phyloP scores from a whole-genome alignment of 1,140 invertebrate species.

The Tetramorium simillimum region DNA sequence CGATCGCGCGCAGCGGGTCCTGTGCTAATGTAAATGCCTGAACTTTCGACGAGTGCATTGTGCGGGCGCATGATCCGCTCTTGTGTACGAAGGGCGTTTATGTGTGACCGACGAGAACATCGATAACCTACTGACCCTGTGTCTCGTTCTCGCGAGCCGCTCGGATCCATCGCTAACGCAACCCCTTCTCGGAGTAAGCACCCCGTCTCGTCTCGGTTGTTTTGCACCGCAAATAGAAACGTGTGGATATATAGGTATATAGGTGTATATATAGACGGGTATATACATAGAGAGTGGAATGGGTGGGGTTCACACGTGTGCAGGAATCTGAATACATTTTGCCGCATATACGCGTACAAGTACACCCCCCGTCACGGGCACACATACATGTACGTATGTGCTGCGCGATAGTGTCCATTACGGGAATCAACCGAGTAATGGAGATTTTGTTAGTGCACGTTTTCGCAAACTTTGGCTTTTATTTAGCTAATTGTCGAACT shows the following conservation, averaged over 20 bases:
- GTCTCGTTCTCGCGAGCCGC: slow-evolving; percentile 41
- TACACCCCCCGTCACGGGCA: background rate
- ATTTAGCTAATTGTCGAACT: slow-evolving; percentile 3
- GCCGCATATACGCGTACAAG: background rate
- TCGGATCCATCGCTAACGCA: slow-evolving; percentile 53
- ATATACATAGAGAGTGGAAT: background rate
- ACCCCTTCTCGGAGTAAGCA: slow-evolving; percentile 33
- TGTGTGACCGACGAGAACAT: slow-evolving; percentile 62
- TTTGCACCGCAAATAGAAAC: slow-evolving; percentile 22
- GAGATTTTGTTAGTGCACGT: slow-evolving; percentile 25
- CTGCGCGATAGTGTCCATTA: background rate
- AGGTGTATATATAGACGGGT: background rate
- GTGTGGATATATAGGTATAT: background rate
- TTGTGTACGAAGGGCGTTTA: slow-evolving; percentile 2
- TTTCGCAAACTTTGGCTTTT: slow-evolving; percentile 17
- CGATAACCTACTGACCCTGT: slow-evolving; percentile 79
- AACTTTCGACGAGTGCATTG: background rate
- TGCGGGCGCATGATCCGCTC: background rate
- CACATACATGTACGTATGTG: too few relatives aligned
- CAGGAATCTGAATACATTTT: slow-evolving; percentile 18
- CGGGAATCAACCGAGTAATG: slow-evolving; percentile 17
- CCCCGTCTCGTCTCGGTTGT: slow-evolving; percentile 12
- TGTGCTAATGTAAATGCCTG: background rate
- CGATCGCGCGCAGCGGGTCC: background rate
- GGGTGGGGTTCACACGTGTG: slow-evolving; percentile 24